These are phyloP conservation scores for Dolomedes plantarius DNA, from an alignment of 2,888 invertebrate genomes.

Conservation along the genomic window DNA sequence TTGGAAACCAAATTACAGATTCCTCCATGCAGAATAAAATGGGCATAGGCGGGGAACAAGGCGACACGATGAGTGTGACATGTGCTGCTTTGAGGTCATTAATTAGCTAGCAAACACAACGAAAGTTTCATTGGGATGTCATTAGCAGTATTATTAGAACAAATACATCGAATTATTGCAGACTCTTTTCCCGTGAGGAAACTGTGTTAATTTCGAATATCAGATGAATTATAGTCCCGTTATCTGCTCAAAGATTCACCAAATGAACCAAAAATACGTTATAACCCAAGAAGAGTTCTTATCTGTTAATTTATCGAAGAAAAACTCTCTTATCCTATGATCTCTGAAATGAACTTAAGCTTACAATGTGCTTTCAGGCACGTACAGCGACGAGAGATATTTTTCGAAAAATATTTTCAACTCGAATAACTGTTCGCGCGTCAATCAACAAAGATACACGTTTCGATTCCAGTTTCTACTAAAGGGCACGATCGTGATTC, in stretches of 20 bases:
- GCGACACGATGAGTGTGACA: constrained; percentile 62
- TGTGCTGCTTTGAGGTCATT: constrained; percentile 64
- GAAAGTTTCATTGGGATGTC: not conserved
- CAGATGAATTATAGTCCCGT: not conserved
- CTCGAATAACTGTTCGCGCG: no score
- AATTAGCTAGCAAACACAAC: constrained; percentile 58
- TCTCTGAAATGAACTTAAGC: no score
- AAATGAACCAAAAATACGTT: not conserved
- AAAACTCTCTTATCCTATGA: no score
- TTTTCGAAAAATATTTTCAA: no score
- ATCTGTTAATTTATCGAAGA: no score
- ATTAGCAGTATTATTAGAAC: not conserved
- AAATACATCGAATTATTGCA: not conserved
- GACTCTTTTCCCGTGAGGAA: no score
- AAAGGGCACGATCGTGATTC: no score
- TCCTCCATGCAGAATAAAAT: constrained; percentile 29
- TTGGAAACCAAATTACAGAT: constrained; percentile 34
- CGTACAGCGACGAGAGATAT: no score
- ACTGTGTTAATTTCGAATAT: not conserved
- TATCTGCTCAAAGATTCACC: not conserved
- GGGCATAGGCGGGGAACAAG: constrained; percentile 19
- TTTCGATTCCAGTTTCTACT: no score
- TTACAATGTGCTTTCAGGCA: no score
- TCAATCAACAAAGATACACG: no score
- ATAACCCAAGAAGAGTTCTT: no score